A percentile compares a stretch with the other conserved stretches of the same genome.
These are phyloP conservation scores for Alces alces DNA, from an alignment of 2,113 vertebrate genomes.

Conservation along the genomic window DNA sequence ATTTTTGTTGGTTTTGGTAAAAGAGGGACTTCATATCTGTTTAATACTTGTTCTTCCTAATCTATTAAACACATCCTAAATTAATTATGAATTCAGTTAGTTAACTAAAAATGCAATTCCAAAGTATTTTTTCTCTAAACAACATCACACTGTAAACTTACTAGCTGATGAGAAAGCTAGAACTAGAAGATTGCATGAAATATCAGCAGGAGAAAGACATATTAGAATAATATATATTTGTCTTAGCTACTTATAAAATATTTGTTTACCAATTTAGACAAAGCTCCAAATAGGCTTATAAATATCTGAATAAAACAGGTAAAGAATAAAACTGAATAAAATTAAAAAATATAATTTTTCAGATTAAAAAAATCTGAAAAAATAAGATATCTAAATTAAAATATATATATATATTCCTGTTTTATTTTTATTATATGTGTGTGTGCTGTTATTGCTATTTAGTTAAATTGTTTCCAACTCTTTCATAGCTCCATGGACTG, in stretches of 20 bases:
- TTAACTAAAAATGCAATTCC: not conserved
- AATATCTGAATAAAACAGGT: not conserved
- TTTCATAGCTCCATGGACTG: not conserved
- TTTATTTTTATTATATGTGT: not conserved
- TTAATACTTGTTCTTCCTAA: not conserved
- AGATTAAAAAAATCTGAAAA: not conserved
- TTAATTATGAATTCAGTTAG: not conserved
- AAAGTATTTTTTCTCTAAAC: not conserved
- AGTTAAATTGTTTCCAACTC: not conserved
- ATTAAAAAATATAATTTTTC: not conserved
- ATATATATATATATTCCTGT: not conserved
- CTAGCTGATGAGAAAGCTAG: not conserved
- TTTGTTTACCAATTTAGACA: not conserved
- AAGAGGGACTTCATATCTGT: accelerated
- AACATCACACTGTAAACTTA: not conserved
- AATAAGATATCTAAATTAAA: not conserved
- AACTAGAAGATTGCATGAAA: not conserved
- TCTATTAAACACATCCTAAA: not conserved
- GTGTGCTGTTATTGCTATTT: not conserved
- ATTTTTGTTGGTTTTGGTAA: not conserved
- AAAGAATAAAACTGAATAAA: not conserved
- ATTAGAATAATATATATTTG: not conserved
- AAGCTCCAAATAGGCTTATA: not conserved
- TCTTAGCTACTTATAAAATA: not conserved
- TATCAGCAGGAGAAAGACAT: not conserved